Evolutionary conservation across 2,888 invertebrate species (phyloP).

Genomic region (Drosophila diplacantha): DNA sequence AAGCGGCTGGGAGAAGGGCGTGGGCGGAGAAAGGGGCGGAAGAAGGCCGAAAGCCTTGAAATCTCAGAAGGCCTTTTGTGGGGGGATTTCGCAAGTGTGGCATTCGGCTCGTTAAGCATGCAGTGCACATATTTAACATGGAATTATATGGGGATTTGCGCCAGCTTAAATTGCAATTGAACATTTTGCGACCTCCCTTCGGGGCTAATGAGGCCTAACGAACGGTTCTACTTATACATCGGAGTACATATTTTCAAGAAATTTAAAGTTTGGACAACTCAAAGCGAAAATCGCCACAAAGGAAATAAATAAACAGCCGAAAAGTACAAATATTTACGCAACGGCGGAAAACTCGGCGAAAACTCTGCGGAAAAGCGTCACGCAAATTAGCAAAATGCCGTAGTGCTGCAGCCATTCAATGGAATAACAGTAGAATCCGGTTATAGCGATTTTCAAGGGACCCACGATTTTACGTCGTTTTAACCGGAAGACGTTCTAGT

Average conservation of each 20-base stretch:
- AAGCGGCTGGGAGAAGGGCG: slow-evolving; percentile 5
- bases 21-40: slow-evolving; percentile 15
- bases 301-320: slow-evolving; percentile 46
- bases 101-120: slow-evolving; percentile 25
- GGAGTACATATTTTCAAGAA: background rate
- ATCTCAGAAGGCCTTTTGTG: slow-evolving; percentile 39
- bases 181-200: slow-evolving; percentile 2
- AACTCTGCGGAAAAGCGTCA: slow-evolving; percentile 42
- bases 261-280: slow-evolving; percentile 37
- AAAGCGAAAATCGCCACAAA: slow-evolving; percentile 43
- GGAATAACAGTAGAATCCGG: slow-evolving; percentile 32
- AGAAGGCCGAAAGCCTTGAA: slow-evolving; percentile 61
- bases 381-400: slow-evolving; percentile 53
- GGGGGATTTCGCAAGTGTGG: slow-evolving; percentile 19
- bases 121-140: slow-evolving; percentile 12
- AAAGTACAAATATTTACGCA: slow-evolving; percentile 57
- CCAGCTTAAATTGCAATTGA: slow-evolving; percentile 19
- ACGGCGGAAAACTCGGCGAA: slow-evolving; percentile 35
- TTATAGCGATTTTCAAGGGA: no score
- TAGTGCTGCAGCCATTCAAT: slow-evolving; percentile 45
- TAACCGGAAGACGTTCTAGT: no score
- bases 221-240: background rate
- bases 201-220: slow-evolving; percentile 16
- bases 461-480: no score
- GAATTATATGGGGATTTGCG: slow-evolving; percentile 19